Base-by-base conservation (phyloP, 2,797 vertebrate genomes). In the Acrossocheilus wenchowensis region DNA sequence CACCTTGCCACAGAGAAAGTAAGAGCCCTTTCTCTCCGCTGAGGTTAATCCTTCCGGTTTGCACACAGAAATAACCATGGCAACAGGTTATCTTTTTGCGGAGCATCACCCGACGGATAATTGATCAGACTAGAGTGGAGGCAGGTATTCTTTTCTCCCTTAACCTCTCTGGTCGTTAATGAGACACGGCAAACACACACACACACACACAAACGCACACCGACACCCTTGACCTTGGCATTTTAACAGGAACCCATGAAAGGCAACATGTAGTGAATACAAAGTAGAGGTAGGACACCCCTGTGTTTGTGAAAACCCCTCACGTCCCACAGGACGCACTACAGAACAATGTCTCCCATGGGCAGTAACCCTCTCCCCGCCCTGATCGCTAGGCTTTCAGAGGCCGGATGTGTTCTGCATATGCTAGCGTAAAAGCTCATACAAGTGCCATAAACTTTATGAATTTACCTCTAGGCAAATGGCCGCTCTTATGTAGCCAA, bases 51-150 rank as follows among this genome's bases (percentile, higher is more conserved):
- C 94, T 92, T 92, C 87, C 52, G 87, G 90, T 95, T 93, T 94
- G 90, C 87, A 92, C 93, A 94, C 92, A 91, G 92, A 93, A 91
- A 95, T 93, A 94, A 94, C 94, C 94, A 96, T 95, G 94, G 94
- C 94, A 95, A 95, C 94, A 93, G 92, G 91, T 92, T 92, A 93
- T 82, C 82, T 91, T 91, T 92, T 92, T 90, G 85, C 69, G 89
- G 93, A 91, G 90, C 90, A 87, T 89, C 78, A 88, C 92, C 90
- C 89, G 89, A 82, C 87, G 91, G 92, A 94, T 92, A 93, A 94
- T 94, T 92, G 93, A 95, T 95, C 93, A 93, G 90, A 91, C 92
- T 94, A 91, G 94, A 93, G 93, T 89, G 82, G 92, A 92, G 90
- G 93, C 93, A 92, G 88, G 89, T 93, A 91, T 87, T 87, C 81